Base-by-base conservation (phyloP, 2,113 vertebrate genomes). In the Nestor notabilis region DNA sequence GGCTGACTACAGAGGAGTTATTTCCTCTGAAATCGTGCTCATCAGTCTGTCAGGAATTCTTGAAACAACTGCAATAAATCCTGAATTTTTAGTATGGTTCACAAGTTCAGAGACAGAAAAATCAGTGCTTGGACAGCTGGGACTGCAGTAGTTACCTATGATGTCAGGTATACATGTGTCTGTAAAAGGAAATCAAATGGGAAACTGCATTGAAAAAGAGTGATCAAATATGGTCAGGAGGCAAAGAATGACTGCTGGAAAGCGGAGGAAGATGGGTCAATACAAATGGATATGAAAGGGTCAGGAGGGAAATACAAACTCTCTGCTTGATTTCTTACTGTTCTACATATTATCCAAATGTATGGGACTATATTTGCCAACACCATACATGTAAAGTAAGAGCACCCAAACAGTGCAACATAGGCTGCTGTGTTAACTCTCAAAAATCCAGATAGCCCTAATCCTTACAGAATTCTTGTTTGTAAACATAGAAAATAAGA, bases 61-160 rank as follows among this genome's bases (percentile, higher is more conserved):
- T 89, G 72, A 97, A 97, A 92, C 43, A 89, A 72, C 63, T 92
- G 92, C 89, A 95, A 87, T 87, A 96, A 94, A 92, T 92, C 74
- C 52, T 87, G 85, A 90, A 93, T 96, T 95, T 96, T 96, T 95
- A 87, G 96, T 96, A 71, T 53, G 76, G 83, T 89, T 97, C 94
- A 85, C 46, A 89, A 93, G 93, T 93, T 97, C 92, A 96, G 82
- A 96, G 79, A 78, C 75, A 93, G 80, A 79, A 89, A 92, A 90
- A 93, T 64, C 72, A 83, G 74, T 64, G 52, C 60, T 60, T 60
- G 82, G 72, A 91, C 55, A 64, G 76, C 17, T 61, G 74, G 61
- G 77, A 88, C 37, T 86, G 55, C 11, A 1, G 61, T 46, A 71
- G 65, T 93, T 91, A 84, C 50, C 66, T 76, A 41, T 3, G 0